Base-by-base conservation (phyloP, 2,797 vertebrate genomes). In the Malurus splendens region DNA sequence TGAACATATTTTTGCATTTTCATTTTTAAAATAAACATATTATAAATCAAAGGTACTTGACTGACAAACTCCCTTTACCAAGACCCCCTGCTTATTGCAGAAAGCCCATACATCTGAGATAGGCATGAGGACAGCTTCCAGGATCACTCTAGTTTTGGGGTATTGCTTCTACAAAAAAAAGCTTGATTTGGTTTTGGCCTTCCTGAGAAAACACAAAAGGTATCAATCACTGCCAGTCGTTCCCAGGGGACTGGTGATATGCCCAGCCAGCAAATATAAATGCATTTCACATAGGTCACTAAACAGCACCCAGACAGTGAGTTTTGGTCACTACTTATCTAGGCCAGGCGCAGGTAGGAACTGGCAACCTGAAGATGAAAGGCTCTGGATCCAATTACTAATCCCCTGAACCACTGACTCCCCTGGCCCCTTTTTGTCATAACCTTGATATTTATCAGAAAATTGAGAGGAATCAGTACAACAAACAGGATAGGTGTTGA, bases 401-500 rank as follows among this genome's bases (percentile, higher is more conserved):
- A 82, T 70, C 19, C n/a, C 45, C 27, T 1, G 11, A 87, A 82
- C 7, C n/a, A 80, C 45, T 27, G 47, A 76, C 7, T 54, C 7
- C 16, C 12, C 30, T 25, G 14, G 42, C 2, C 71, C 18, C 24
- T 81, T 59, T 61, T 60, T 89, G 44, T n/a, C 47, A 39, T 19
- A 50, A 85, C 24, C 4, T 25, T 18, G 54, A 25, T 54, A 92
- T 67, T 90, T 88, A 94, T 93, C 74, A 89, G 61, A 71, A 89
- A 93, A 80, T 38, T 62, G 55, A 85, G 87, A 95, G 54, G n/a
- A 54, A 84, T 61, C 25, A 39, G 61, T 57, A 90, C 33, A 80
- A 80, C 39, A 86, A 73, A 93, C 20, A 91, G 61, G 86, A 82
- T 82, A 67, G 38, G 56, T 68, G 74, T 65, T 92, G 62, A 47